Percentiles rank a stretch among this genome's conserved stretches.
Evolutionary conservation across 1,140 invertebrate species (phyloP).

Genomic region (Heliothis virescens): DNA sequence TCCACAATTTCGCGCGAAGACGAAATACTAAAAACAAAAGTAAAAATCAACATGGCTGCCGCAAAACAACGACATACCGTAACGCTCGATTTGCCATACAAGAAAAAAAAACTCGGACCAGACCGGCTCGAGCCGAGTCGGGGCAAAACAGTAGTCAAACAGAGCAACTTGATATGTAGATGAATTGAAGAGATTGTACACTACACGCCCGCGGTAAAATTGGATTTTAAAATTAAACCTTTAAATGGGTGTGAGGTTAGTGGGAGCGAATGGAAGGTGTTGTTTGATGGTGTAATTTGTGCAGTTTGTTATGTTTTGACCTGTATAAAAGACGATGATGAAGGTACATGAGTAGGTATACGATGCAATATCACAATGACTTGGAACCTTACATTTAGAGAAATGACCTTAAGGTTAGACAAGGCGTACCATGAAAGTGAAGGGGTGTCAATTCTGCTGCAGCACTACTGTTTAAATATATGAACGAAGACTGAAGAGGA

Average conservation of each 20-base stretch:
- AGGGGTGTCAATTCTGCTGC: too few relatives aligned
- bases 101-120: conserved; percentile 51
- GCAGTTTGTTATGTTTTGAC: not conserved
- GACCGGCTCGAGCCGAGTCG: conserved; percentile 61
- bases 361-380: too few relatives aligned
- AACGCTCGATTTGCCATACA: conserved; percentile 76
- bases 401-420: too few relatives aligned
- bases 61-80: conserved; percentile 60
- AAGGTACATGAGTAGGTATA: too few relatives aligned
- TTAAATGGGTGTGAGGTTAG: not conserved
- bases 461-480: too few relatives aligned
- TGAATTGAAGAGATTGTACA: conserved; percentile 65
- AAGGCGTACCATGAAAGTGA: too few relatives aligned
- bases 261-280: not conserved
- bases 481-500: too few relatives aligned
- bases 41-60: conserved; percentile 15
- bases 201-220: conserved; percentile 51
- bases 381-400: too few relatives aligned
- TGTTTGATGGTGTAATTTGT: conserved; percentile 5
- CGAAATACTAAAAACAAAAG: conserved; percentile 46
- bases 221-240: conserved; percentile 48
- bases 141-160: conserved; percentile 74
- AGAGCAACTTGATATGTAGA: conserved; percentile 73
- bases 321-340: not conserved
- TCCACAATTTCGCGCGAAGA: conserved; percentile 49